Evolutionary conservation across 2,888 invertebrate genomes (phyloP), one percentile per base, ranked within the genome.

Genomic region (Napeogenes inachia): DNA sequence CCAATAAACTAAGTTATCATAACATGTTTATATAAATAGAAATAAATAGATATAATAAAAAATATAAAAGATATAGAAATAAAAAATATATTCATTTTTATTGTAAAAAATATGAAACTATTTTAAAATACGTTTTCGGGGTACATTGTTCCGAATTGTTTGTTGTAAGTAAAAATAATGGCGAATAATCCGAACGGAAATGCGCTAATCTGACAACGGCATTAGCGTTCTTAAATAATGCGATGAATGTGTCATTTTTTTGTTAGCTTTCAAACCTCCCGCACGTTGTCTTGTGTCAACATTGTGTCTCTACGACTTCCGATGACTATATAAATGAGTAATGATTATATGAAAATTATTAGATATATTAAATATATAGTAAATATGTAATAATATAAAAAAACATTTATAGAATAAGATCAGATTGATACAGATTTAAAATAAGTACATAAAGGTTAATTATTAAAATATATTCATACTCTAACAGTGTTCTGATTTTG

Each of bases 251-350:
- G 60, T 56, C 62, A 60, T 53, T 64, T 70, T 70, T 71, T 68
- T 68, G 58, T 60, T 59, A 45, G 46, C 60, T 42, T 30, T 62
- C 59, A 66, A 63, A 60, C 60, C 63, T 61, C 61, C 65, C 64
- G 66, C 71, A 71, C 71, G 63, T 68, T 66, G 66, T 62, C 71
- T 72, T 72, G 63, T 61, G 67, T 68, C 69, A 73, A 74, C 72
- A 70, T 50, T 60, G 58, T 38, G 63, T 63, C 63, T 57, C 56
- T 64, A 69, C 66, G 67, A 71, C 71, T 70, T 72, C 73, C 71
- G 71, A 72, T 67, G 62, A 57, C 54, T 63, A 66, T 55, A 56
- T 60, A 61, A 57, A 63, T 64, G 56, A 63, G 21, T 60, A 13
- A 13, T 30, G 33, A 53, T 47, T 33, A 47, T 21, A 55, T 54